These are phyloP conservation scores for Oophaga sylvatica DNA, from an alignment of 2,797 vertebrate species.

Conservation along the genomic window DNA sequence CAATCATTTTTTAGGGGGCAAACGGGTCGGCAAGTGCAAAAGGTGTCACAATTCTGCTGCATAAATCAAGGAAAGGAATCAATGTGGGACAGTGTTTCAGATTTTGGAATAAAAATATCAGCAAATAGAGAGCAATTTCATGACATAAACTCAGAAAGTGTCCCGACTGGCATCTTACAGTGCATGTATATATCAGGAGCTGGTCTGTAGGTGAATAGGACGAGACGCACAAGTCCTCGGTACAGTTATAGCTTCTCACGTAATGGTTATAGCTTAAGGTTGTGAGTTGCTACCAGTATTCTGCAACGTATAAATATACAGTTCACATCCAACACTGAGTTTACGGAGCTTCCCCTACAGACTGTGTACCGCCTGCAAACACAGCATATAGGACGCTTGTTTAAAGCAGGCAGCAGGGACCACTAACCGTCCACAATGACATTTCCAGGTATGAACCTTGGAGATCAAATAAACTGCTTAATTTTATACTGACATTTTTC, in stretches of 20 bases:
- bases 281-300: neutral
- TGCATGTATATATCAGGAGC: neutral
- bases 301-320: neutral
- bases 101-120: constrained; percentile 45
- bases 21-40: constrained; percentile 45
- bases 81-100: constrained; percentile 38
- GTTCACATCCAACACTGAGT: neutral
- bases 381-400: neutral
- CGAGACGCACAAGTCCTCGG: neutral
- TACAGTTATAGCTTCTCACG: neutral
- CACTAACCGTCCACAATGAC: neutral
- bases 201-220: neutral
- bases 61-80: constrained; percentile 38
- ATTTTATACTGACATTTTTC: neutral
- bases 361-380: neutral
- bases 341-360: neutral
- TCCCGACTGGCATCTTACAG: constrained; percentile 12
- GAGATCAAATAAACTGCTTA: neutral
- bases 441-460: neutral
- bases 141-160: neutral
- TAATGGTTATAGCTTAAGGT: neutral
- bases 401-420: neutral
- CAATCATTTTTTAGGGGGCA: constrained; percentile 50
- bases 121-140: constrained; percentile 6
- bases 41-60: constrained; percentile 46